Percentiles rank a stretch among this genome's conserved stretches.
These are phyloP conservation scores for Arothron firmamentum DNA, from an alignment of 2,113 vertebrate species.

Conservation along the genomic window DNA sequence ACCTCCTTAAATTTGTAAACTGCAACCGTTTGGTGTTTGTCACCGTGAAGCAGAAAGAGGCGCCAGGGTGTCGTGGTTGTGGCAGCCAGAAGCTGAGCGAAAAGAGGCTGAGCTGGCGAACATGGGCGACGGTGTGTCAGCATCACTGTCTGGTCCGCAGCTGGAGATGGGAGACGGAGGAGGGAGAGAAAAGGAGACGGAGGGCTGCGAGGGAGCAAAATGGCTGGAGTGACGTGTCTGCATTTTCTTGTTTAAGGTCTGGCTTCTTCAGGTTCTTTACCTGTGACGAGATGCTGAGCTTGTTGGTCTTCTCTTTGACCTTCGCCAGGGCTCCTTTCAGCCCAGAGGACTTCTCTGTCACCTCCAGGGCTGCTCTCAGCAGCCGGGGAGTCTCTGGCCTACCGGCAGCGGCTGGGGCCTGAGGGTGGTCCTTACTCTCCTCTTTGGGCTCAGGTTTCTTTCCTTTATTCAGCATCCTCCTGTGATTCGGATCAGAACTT, in stretches of 20 bases:
- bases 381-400: slow-evolving; percentile 84
- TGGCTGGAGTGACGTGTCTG: background rate
- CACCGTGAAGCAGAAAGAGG: slow-evolving; percentile 44
- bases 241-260: background rate
- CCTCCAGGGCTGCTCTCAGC: slow-evolving; percentile 82
- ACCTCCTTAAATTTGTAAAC: no score
- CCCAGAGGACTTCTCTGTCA: slow-evolving; percentile 72
- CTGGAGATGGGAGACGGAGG: slow-evolving; percentile 56
- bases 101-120: slow-evolving; percentile 60
- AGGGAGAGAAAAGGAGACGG: slow-evolving; percentile 58
- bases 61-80: slow-evolving; percentile 25
- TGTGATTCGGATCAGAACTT: slow-evolving; percentile 47
- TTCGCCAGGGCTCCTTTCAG: slow-evolving; percentile 75
- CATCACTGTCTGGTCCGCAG: slow-evolving; percentile 28
- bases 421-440: slow-evolving; percentile 41
- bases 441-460: slow-evolving; percentile 79
- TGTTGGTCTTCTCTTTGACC: slow-evolving; percentile 78
- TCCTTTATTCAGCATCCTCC: slow-evolving; percentile 87
- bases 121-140: slow-evolving; percentile 51
- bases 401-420: slow-evolving; percentile 69
- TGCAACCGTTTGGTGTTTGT: slow-evolving; percentile 46
- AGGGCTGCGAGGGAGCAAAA: slow-evolving; percentile 56
- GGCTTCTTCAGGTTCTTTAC: slow-evolving; percentile 37
- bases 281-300: slow-evolving; percentile 75
- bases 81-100: slow-evolving; percentile 45